These are phyloP conservation scores for Mechanitis messenoides DNA, from an alignment of 2,888 invertebrate species.

Conservation along the genomic window DNA sequence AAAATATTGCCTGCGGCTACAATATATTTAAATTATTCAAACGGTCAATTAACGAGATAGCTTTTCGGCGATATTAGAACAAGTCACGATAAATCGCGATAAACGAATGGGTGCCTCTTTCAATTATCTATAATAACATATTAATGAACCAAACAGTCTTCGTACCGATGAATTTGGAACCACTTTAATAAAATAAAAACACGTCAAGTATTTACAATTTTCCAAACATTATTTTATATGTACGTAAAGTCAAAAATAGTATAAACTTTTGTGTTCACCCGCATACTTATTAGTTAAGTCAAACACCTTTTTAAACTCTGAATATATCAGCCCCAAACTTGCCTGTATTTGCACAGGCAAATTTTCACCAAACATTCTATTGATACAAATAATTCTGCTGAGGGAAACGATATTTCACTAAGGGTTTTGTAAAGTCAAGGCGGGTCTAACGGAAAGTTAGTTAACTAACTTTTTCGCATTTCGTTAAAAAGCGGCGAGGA, in stretches of 20 bases:
- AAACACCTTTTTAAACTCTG: slow-evolving; percentile 69
- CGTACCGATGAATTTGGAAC: not conserved
- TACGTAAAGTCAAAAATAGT: slow-evolving; percentile 17
- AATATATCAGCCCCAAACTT: slow-evolving; percentile 45
- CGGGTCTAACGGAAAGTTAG: slow-evolving; percentile 49
- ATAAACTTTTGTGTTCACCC: slow-evolving; percentile 42
- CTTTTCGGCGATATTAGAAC: slow-evolving; percentile 44
- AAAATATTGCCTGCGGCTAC: slow-evolving; percentile 68
- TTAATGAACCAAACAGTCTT: slow-evolving; percentile 17
- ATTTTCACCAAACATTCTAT: slow-evolving; percentile 64
- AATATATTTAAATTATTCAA: slow-evolving; percentile 73
- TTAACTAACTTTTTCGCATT: slow-evolving; percentile 68
- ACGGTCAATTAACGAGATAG: slow-evolving; percentile 74
- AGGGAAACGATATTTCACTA: slow-evolving; percentile 62
- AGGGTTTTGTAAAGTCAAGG: slow-evolving; percentile 50
- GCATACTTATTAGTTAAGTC: slow-evolving; percentile 70
- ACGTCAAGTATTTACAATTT: not conserved
- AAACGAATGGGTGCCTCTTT: slow-evolving; percentile 46
- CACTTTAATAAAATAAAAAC: slow-evolving; percentile 7
- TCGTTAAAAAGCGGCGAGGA: slow-evolving; percentile 64
- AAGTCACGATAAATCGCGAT: slow-evolving; percentile 24
- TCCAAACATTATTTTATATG: not conserved
- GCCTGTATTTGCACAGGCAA: slow-evolving; percentile 59
- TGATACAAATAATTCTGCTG: slow-evolving; percentile 69
- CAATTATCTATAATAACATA: slow-evolving; percentile 28